These are phyloP conservation scores for Nothoprocta pentlandii DNA, from an alignment of 2,113 vertebrate genomes.

Conservation along the genomic window DNA sequence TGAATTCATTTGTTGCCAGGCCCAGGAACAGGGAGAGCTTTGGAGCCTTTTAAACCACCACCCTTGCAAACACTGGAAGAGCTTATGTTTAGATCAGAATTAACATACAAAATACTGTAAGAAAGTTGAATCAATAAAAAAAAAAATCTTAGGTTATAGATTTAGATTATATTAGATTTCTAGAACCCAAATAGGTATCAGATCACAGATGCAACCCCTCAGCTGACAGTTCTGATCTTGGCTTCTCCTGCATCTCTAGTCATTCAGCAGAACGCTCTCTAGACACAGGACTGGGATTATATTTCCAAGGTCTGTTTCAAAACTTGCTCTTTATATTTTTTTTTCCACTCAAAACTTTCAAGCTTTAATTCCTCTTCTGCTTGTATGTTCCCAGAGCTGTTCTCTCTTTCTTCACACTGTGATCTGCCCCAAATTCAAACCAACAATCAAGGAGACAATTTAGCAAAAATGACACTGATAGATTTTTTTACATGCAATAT, in stretches of 20 bases:
- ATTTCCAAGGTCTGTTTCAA: not conserved
- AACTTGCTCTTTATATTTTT: too few species aligned
- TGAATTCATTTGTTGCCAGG: not conserved
- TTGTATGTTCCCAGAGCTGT: not conserved
- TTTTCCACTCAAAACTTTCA: not conserved
- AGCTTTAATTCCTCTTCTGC: not conserved
- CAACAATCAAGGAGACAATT: not conserved
- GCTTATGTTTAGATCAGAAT: not conserved
- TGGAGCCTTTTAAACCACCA: not conserved
- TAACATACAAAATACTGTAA: not conserved
- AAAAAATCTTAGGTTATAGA: not conserved
- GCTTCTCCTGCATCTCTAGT: not conserved
- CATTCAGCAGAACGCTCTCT: not conserved
- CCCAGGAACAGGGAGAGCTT: not conserved
- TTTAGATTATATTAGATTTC: not conserved
- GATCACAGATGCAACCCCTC: not conserved
- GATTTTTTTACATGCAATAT: not conserved
- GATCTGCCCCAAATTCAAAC: slow-evolving; percentile 13
- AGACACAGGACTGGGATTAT: not conserved
- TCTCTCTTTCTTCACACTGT: not conserved
- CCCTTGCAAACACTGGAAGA: not conserved
- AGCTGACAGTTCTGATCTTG: not conserved
- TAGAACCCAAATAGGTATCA: not conserved
- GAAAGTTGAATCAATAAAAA: not conserved
- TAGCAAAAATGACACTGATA: not conserved